Conservation (phyloP, 2,888 invertebrate species). For the Brenthis daphne region DNA sequence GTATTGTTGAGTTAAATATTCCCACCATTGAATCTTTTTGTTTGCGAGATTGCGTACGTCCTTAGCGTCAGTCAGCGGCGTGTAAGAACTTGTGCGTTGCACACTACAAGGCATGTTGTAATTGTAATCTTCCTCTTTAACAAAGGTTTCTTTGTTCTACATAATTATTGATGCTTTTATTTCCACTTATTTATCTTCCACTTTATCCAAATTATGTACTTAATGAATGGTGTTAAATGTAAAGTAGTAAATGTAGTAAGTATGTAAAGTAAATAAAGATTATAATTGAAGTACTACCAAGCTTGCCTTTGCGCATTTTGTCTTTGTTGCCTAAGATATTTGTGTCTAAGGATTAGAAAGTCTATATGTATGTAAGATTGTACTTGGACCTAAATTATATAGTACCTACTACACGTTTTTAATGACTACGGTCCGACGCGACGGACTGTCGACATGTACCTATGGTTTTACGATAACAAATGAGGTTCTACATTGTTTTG, state of each 20-base stretch:
- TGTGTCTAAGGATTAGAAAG: too few species aligned
- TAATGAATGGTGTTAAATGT: too few species aligned
- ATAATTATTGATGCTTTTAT: background rate
- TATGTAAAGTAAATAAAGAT: too few species aligned
- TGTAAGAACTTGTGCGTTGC: background rate
- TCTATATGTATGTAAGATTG: too few species aligned
- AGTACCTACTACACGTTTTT: too few species aligned
- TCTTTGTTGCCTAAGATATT: too few species aligned
- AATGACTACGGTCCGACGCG: background rate
- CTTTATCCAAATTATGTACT: too few species aligned
- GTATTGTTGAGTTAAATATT: constrained; percentile 22
- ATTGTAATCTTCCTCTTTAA: background rate
- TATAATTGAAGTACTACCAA: too few species aligned
- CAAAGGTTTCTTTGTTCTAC: constrained; percentile 1
- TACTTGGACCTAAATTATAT: too few species aligned
- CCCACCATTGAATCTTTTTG: constrained; percentile 27
- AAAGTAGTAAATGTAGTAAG: too few species aligned
- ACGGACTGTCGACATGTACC: background rate
- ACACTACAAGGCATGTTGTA: background rate
- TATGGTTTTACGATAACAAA: constrained; percentile 11
- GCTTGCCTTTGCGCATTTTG: too few species aligned
- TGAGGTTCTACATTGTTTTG: constrained; percentile 20
- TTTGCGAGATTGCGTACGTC: constrained; percentile 23
- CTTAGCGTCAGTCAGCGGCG: background rate
- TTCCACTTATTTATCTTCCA: background rate